A percentile compares a stretch with the other conserved stretches of the same genome.
Conservation (phyloP, 1,140 invertebrate genomes). For the Trachelipus rathkii region DNA sequence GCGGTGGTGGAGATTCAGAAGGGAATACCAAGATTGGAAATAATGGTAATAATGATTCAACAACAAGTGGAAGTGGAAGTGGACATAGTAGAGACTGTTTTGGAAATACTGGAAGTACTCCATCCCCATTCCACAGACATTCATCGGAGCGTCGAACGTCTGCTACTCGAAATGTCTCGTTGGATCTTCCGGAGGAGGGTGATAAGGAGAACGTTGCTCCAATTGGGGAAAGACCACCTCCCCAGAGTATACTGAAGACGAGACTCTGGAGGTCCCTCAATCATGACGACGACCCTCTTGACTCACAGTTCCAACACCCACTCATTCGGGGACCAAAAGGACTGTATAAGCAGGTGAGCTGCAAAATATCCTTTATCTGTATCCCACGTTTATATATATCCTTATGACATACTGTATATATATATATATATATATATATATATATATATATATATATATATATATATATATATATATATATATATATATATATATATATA, state of each 20-base stretch:
- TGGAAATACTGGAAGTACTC: background rate
- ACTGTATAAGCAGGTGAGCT: background rate
- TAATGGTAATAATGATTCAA: no score
- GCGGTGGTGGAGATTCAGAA: background rate
- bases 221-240: constrained; percentile 4
- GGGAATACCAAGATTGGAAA: background rate
- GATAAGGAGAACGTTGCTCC: constrained; percentile 43
- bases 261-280: constrained; percentile 43
- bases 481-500: no score
- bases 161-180: constrained; percentile 29
- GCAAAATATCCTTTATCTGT: no score
- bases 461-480: no score
- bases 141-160: constrained; percentile 31
- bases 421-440: no score
- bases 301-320: background rate
- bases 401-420: no score
- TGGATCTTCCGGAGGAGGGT: constrained; percentile 24
- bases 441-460: no score
- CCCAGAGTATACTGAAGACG: constrained; percentile 29
- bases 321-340: background rate
- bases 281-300: constrained; percentile 33
- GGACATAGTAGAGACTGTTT: no score
- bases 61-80: no score
- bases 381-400: no score
- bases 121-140: constrained; percentile 14